Conservation (phyloP, 2,113 vertebrate species). For the Sorex araneus region DNA sequence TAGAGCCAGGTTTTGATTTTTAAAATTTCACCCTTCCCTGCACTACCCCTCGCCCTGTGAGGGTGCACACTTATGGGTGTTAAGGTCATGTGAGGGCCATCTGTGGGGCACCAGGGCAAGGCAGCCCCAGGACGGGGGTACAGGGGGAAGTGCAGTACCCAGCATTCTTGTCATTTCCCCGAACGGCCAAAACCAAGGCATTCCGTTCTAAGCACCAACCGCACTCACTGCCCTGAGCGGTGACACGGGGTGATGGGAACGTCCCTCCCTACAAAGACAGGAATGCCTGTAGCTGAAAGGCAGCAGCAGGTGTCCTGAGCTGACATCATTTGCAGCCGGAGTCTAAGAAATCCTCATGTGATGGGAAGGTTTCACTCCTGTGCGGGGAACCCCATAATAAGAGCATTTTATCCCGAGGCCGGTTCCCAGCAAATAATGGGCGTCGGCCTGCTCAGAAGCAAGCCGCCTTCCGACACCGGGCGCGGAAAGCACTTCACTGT, state of each 20-base stretch:
- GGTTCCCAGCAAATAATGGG: conserved; percentile 19
- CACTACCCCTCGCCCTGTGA: neutral
- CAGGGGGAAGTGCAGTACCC: too few species aligned
- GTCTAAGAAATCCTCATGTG: neutral
- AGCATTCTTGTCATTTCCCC: neutral
- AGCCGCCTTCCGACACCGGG: conserved; percentile 30
- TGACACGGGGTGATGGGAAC: neutral
- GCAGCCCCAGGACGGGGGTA: neutral
- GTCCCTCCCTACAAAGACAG: neutral
- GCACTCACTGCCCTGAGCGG: neutral
- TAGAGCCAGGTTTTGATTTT: too few species aligned
- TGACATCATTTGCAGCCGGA: neutral
- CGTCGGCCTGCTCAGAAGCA: conserved; percentile 44
- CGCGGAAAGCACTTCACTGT: conserved; percentile 57
- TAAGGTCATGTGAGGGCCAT: neutral
- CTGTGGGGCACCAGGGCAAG: neutral
- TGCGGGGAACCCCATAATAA: neutral
- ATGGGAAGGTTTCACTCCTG: neutral
- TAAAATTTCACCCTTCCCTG: too few species aligned
- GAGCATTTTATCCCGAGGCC: conserved; percentile 5
- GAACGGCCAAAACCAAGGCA: accelerated
- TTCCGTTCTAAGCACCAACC: neutral
- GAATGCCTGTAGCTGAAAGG: conserved; percentile 15
- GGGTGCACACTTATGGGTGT: neutral
- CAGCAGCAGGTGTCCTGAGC: neutral